Evolutionary conservation across 2,113 vertebrate genomes (phyloP), one percentile per base, ranked within the genome.

Genomic region (Atractosteus spatula): DNA sequence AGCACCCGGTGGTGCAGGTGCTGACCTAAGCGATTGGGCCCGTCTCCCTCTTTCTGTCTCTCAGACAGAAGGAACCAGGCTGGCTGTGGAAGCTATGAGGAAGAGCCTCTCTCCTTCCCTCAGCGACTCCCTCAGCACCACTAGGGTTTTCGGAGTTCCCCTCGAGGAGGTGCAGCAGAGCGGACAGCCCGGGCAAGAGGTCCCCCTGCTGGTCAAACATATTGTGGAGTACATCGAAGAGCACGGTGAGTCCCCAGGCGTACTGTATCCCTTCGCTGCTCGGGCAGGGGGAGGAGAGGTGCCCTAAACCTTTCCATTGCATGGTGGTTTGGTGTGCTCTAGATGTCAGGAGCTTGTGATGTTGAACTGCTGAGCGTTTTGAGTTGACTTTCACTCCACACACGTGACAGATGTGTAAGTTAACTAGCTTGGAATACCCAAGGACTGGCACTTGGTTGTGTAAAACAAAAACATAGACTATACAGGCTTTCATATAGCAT

Each of bases 81-180:
- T 90, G 93, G 93, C 92, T 94, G 95, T 96, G 94, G 90, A 93
- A 96, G 96, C 95, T 95, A 98, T 99, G 97, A 98, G 97, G 96
- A 99, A 98, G 95, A 97, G 96, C 86, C 94, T 94, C 92, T 96
- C 95, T 91, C 94, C 93, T 93, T 95, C 94, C 90, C 95, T 94
- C 92, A 94, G 93, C 77, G 96, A 97, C 92, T 95, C 96, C 84
- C 92, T 94, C 88, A 91, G 92, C 92, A 94, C 94, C 87, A 92
- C 93, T 91, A 91, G 94, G 88, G 96, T 98, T 88, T 98, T 99
- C 87, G 97, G 97, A 86, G 92, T 98, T 89, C 95, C 96, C 84
- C 90, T 99, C 89, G 95, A 97, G 91, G 96, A 97, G 90, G 94
- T 98, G 93, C 92, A 94, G 79, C 94, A 93, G 88, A 93, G 93